Conservation (phyloP, 2,888 invertebrate genomes). For the Oegoconia quadripuncta region DNA sequence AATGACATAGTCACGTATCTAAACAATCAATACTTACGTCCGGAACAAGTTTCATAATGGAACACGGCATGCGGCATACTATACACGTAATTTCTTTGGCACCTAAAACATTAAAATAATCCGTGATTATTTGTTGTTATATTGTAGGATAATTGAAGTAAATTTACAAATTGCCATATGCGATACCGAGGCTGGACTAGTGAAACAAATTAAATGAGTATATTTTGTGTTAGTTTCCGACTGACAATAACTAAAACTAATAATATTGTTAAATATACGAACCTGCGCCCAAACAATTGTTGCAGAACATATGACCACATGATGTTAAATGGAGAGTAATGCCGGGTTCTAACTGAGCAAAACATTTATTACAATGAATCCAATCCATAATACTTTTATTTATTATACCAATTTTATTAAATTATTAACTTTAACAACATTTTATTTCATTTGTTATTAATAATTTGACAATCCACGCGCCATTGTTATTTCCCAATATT, state of each 20-base stretch:
- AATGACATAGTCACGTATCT: too few relatives aligned
- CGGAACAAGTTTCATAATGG: conserved; percentile 67
- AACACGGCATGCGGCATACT: conserved; percentile 66
- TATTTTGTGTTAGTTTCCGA: too few relatives aligned
- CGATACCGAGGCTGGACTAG: too few relatives aligned
- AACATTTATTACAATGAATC: conserved; percentile 77
- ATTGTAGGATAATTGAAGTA: too few relatives aligned
- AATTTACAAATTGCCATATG: too few relatives aligned
- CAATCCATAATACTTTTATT: conserved; percentile 57
- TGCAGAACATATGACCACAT: conserved; percentile 77
- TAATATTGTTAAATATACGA: conserved; percentile 24
- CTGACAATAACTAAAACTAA: too few relatives aligned
- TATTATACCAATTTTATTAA: background rate
- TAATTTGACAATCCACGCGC: too few relatives aligned
- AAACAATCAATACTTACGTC: conserved; percentile 46
- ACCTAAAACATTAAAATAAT: conserved; percentile 51
- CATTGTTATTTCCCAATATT: too few relatives aligned
- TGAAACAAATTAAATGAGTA: too few relatives aligned
- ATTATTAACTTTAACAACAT: too few relatives aligned
- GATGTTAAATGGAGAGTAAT: conserved; percentile 68
- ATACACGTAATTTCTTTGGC: conserved; percentile 62
- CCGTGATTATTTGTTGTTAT: too few relatives aligned
- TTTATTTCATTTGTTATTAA: too few relatives aligned
- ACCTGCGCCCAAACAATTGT: conserved; percentile 67
- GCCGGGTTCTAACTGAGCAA: conserved; percentile 63